Conservation (phyloP, 2,888 invertebrate genomes). For the Hyppa rectilinea region DNA sequence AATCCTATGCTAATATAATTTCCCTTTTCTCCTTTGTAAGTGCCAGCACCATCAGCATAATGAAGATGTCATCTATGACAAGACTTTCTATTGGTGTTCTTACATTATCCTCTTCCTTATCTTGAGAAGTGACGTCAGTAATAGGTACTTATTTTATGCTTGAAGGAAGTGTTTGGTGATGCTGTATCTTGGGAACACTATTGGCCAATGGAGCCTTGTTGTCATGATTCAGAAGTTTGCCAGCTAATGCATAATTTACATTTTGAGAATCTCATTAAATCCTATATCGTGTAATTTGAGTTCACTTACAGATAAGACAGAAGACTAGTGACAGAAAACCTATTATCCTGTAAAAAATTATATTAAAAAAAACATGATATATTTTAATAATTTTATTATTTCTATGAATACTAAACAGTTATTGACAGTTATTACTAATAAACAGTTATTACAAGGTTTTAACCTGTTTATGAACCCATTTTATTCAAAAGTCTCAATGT, state of each 20-base stretch:
- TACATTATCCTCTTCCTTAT: constrained; percentile 32
- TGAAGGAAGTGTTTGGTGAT: not conserved
- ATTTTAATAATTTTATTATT: not conserved
- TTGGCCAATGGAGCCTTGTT: not conserved
- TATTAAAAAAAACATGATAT: no score
- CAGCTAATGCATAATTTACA: not conserved
- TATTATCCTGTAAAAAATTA: no score
- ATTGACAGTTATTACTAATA: no score
- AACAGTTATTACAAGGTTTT: no score
- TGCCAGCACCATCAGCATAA: constrained; percentile 47
- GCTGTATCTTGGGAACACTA: not conserved
- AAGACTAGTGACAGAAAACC: no score
- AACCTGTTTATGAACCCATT: no score
- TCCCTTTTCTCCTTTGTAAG: constrained; percentile 57
- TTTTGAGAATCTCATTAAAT: no score
- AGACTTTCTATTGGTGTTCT: constrained; percentile 26
- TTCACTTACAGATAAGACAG: not conserved
- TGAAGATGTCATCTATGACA: constrained; percentile 31
- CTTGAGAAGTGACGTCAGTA: constrained; percentile 17
- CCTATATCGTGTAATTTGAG: not conserved
- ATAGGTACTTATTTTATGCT: not conserved
- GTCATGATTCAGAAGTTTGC: not conserved
- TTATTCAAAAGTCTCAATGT: no score
- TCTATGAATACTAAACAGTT: not conserved
- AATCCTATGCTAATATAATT: constrained; percentile 51